Evolutionary conservation across 2,113 vertebrate species (phyloP).

Genomic region (Notechis scutatus): DNA sequence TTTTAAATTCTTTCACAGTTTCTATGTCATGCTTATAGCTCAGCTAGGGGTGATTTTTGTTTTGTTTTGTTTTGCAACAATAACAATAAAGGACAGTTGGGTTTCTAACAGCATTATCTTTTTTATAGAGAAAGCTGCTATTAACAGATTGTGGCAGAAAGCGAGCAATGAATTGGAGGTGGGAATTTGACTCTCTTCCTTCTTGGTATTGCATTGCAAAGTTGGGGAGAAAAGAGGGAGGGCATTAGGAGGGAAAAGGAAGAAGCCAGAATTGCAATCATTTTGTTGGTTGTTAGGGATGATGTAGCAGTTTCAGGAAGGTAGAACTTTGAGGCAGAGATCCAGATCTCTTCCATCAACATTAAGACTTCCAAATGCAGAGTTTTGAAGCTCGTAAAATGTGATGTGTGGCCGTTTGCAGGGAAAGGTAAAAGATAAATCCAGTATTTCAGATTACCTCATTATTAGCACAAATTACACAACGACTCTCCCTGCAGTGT

Average conservation of each 20-base stretch:
- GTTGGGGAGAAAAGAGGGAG: not conserved
- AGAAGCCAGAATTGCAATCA: not conserved
- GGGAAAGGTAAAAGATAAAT: not conserved
- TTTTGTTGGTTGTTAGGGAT: not conserved
- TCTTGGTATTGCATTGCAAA: not conserved
- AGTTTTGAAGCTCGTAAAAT: not conserved
- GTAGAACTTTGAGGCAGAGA: not conserved
- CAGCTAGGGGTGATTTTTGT: slow-evolving; percentile 24
- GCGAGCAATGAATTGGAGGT: not conserved
- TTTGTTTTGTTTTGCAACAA: slow-evolving; percentile 19
- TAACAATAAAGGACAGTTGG: not conserved
- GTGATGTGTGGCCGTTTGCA: not conserved
- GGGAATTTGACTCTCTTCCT: slow-evolving; percentile 16
- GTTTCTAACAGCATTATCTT: slow-evolving; percentile 20
- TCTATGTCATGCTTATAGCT: slow-evolving; percentile 38
- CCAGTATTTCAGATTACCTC: not conserved
- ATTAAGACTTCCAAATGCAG: not conserved
- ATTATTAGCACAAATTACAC: not conserved
- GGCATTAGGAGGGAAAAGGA: not conserved
- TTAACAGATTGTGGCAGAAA: slow-evolving; percentile 9
- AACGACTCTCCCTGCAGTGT: not conserved
- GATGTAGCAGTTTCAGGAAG: not conserved
- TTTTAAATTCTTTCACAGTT: slow-evolving; percentile 44
- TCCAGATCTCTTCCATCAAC: not conserved
- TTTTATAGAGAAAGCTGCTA: slow-evolving; percentile 7